A percentile compares a stretch with the other conserved stretches of the same genome.
These are phyloP conservation scores for Piaya cayana DNA, from an alignment of 2,113 vertebrate genomes.

Conservation along the genomic window DNA sequence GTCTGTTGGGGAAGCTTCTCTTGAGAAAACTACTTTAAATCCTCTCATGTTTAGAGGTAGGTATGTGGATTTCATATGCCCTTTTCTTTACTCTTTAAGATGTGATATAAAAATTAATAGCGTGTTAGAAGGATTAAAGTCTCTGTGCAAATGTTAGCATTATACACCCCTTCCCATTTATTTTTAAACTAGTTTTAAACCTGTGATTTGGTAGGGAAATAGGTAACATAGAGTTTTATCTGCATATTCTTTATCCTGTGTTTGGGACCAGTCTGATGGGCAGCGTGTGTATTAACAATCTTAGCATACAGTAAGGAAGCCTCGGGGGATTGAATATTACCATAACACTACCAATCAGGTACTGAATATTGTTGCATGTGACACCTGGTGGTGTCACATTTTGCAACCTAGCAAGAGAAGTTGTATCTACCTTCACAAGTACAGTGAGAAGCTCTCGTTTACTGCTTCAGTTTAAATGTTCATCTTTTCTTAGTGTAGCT, in stretches of 20 bases:
- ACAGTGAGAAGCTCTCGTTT: neutral
- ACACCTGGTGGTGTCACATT: fast-evolving
- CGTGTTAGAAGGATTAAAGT: neutral
- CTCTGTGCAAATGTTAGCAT: neutral
- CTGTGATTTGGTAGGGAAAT: neutral
- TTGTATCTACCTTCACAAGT: neutral
- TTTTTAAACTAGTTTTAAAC: neutral
- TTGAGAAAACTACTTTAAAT: neutral
- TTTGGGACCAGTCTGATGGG: neutral
- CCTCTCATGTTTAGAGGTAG: neutral
- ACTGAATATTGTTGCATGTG: neutral
- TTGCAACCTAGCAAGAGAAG: neutral
- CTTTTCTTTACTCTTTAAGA: neutral
- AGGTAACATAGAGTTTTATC: neutral
- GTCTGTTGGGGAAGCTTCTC: neutral
- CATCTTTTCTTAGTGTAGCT: fast-evolving
- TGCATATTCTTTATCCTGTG: too few relatives aligned
- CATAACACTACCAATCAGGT: neutral
- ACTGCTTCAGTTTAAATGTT: neutral
- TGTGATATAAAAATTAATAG: neutral
- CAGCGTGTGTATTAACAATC: neutral
- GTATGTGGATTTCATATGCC: neutral
- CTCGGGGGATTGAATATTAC: neutral
- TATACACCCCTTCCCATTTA: neutral
- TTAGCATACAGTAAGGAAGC: neutral